Percentiles rank a stretch among this genome's conserved stretches.
Evolutionary conservation across 2,888 invertebrate genomes (phyloP).

Genomic region (Drosophila emarginata): DNA sequence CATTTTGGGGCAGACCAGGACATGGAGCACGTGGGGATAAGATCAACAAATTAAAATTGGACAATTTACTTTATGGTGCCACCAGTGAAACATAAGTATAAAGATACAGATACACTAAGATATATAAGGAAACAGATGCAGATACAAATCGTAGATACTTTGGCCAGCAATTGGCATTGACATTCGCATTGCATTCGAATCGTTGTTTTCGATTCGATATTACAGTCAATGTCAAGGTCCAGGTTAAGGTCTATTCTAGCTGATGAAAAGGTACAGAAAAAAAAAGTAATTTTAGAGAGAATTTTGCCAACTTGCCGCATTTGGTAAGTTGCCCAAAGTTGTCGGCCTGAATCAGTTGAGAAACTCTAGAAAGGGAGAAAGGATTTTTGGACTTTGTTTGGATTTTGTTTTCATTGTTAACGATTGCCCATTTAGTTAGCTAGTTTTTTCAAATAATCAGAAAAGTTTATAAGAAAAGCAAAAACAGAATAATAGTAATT

Average conservation of each 20-base stretch:
- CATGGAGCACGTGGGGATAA: constrained; percentile 82
- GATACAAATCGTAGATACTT: constrained; percentile 44
- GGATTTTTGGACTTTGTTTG: neutral
- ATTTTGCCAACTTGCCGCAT: constrained; percentile 79
- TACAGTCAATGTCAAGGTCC: constrained; percentile 44
- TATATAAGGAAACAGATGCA: constrained; percentile 41
- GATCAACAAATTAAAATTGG: constrained; percentile 81
- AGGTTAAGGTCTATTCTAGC: constrained; percentile 15
- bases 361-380: neutral
- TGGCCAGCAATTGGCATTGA: no score
- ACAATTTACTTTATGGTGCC: constrained; percentile 82
- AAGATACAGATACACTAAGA: constrained; percentile 56
- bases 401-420: constrained; percentile 13
- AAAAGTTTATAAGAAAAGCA: neutral
- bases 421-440: constrained; percentile 29
- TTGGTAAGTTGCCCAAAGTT: constrained; percentile 79
- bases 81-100: constrained; percentile 65
- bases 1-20: constrained; percentile 91
- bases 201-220: constrained; percentile 55
- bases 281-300: constrained; percentile 21
- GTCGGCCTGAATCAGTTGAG: constrained; percentile 24
- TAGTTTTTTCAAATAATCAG: constrained; percentile 13
- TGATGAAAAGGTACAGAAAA: constrained; percentile 3
- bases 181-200: constrained; percentile 39
- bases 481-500: neutral